Evolutionary conservation across 2,888 invertebrate species (phyloP).

Genomic region (Ormyrus nitidulus): DNA sequence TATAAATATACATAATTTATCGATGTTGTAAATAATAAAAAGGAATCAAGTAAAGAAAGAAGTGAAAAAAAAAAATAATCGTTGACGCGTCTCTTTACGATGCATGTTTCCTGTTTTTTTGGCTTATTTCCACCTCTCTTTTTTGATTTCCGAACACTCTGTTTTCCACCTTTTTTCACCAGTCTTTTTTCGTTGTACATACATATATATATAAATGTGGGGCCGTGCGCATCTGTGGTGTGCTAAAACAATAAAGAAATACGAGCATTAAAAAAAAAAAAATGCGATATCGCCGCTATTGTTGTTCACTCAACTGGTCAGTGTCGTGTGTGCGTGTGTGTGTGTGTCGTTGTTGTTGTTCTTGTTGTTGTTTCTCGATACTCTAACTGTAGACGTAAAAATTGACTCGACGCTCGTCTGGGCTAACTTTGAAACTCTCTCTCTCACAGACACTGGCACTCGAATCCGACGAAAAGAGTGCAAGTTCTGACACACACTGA

Average conservation of each 20-base stretch:
- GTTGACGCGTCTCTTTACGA: slow-evolving; percentile 58
- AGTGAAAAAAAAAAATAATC: slow-evolving; percentile 38
- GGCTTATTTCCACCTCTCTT: slow-evolving; percentile 25
- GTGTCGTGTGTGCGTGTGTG: slow-evolving; percentile 73
- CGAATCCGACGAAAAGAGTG: background rate
- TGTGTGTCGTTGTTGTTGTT: slow-evolving; percentile 45
- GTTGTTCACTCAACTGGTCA: slow-evolving; percentile 70
- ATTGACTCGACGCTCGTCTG: slow-evolving; percentile 24
- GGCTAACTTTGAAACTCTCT: slow-evolving; percentile 10
- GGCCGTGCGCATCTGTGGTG: slow-evolving; percentile 25
- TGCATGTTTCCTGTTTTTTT: slow-evolving; percentile 58
- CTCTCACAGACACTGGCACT: background rate
- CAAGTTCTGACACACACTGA: background rate
- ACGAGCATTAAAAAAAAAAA: slow-evolving; percentile 53
- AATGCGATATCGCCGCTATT: slow-evolving; percentile 67
- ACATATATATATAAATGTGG: slow-evolving; percentile 6
- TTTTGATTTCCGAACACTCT: background rate
- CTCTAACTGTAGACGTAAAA: slow-evolving; percentile 15
- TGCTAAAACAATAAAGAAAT: slow-evolving; percentile 11
- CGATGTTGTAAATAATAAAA: slow-evolving; percentile 62
- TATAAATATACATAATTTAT: slow-evolving; percentile 58
- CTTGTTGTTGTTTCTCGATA: slow-evolving; percentile 46
- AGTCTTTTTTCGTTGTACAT: slow-evolving; percentile 14
- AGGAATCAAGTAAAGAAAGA: slow-evolving; percentile 51
- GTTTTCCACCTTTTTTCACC: slow-evolving; percentile 4